These are phyloP conservation scores for Calypte anna DNA, from an alignment of 2,113 vertebrate genomes.

Conservation along the genomic window DNA sequence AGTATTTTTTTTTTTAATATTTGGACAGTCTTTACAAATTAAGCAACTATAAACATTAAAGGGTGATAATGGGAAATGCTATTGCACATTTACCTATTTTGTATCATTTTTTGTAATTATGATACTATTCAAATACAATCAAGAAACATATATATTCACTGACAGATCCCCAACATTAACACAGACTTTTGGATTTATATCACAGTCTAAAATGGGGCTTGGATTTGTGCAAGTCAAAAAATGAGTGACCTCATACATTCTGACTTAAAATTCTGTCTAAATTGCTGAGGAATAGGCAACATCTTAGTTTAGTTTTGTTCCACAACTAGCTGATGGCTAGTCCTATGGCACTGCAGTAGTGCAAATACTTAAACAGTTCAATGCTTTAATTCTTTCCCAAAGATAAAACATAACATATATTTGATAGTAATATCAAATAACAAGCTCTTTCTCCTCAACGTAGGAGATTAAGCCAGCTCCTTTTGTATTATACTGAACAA, in stretches of 20 bases:
- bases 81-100: not conserved
- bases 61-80: not conserved
- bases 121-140: not conserved
- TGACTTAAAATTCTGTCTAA: not conserved
- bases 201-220: not conserved
- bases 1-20: too few species aligned
- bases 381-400: not conserved
- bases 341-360: not conserved
- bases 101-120: not conserved
- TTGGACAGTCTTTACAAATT: not conserved
- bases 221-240: not conserved
- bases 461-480: not conserved
- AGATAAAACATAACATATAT: not conserved
- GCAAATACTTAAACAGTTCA: not conserved
- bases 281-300: not conserved
- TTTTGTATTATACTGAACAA: not conserved
- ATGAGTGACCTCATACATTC: not conserved
- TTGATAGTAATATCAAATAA: not conserved
- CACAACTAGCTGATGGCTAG: too few species aligned
- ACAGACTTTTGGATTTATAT: not conserved
- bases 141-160: not conserved
- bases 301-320: not conserved
- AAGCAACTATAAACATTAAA: not conserved
- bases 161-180: not conserved
- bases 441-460: accelerated